Evolutionary conservation across 2,797 vertebrate genomes (phyloP).

Genomic region (Cryptoprocta ferox): DNA sequence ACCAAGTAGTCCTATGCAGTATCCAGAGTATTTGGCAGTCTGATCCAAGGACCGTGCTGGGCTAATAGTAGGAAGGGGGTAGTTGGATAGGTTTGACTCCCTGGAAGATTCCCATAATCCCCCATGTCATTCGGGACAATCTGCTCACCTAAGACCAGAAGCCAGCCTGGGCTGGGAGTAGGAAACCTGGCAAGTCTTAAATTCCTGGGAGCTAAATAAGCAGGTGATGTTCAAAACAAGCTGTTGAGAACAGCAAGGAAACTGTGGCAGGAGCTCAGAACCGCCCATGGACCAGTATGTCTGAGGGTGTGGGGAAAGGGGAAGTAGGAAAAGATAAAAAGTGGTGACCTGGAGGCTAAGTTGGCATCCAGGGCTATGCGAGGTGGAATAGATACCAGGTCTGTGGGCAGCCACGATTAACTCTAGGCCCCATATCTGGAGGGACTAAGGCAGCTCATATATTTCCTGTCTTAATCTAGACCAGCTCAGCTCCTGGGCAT

Average conservation of each 20-base stretch:
- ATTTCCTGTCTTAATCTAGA: conserved; percentile 49
- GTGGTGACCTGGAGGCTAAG: neutral
- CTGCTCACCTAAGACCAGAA: neutral
- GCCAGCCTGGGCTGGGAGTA: neutral
- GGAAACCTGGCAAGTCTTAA: neutral
- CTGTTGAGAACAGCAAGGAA: neutral
- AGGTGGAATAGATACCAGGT: conserved; percentile 27
- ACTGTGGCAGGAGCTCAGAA: neutral
- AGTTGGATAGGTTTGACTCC: neutral
- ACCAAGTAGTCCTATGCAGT: neutral
- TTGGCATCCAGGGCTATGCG: neutral
- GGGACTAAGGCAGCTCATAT: conserved; percentile 50
- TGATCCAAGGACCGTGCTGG: neutral
- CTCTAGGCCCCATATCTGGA: conserved; percentile 48
- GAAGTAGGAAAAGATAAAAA: conserved; percentile 51
- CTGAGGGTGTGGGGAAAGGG: neutral
- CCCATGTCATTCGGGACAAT: neutral
- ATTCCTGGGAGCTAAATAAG: neutral
- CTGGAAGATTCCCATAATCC: neutral
- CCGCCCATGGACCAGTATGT: neutral
- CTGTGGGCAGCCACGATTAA: conserved; percentile 71
- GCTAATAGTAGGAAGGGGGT: neutral
- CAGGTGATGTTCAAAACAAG: neutral
- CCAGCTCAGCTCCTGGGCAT: neutral
- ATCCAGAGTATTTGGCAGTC: neutral